Evolutionary conservation across 2,888 invertebrate genomes (phyloP), one percentile per base, ranked within the genome.

Genomic region (Falcaria lacertinaria): DNA sequence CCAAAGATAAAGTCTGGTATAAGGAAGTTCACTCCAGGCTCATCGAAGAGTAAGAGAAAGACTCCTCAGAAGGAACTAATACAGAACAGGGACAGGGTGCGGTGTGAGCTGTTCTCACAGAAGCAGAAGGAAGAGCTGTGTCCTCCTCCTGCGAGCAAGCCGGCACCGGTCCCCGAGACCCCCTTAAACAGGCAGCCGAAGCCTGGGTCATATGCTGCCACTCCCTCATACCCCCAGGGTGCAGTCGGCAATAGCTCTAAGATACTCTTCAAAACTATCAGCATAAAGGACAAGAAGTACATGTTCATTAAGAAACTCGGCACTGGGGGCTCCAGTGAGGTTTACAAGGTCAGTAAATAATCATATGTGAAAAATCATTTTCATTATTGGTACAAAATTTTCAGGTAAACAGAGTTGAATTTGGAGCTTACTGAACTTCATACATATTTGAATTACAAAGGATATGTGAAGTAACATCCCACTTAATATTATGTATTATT

Each of bases 321-420:
- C 0, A 92, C 91, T 58, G 98, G 98, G n/a, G 98, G 97, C 33
- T 97, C 97, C 43, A 96, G 97, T 66, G 93, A 95, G 76, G 98
- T 98, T 2, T 94, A 90, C 42, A 90, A 91, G 74, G 91, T 87
- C 54, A 63, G 50, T 60, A 25, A 16, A 19, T 5, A 14, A 33
- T 41, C 34, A 22, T 22, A 25, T n/a, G n/a, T n/a, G n/a, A n/a
- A n/a, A n/a, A n/a, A n/a, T n/a, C n/a, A n/a, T n/a, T n/a, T n/a
- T n/a, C n/a, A n/a, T n/a, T n/a, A n/a, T n/a, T n/a, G n/a, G n/a
- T n/a, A n/a, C n/a, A n/a, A n/a, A n/a, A n/a, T n/a, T n/a, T n/a
- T n/a, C n/a, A n/a, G n/a, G n/a, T n/a, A n/a, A n/a, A n/a, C n/a
- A n/a, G n/a, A n/a, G n/a, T n/a, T n/a, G n/a, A n/a, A n/a, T n/a